A percentile compares a stretch with the other conserved stretches of the same genome.
phyloP scores from a whole-genome alignment of 2,113 vertebrate species.

The Ondatra zibethicus region DNA sequence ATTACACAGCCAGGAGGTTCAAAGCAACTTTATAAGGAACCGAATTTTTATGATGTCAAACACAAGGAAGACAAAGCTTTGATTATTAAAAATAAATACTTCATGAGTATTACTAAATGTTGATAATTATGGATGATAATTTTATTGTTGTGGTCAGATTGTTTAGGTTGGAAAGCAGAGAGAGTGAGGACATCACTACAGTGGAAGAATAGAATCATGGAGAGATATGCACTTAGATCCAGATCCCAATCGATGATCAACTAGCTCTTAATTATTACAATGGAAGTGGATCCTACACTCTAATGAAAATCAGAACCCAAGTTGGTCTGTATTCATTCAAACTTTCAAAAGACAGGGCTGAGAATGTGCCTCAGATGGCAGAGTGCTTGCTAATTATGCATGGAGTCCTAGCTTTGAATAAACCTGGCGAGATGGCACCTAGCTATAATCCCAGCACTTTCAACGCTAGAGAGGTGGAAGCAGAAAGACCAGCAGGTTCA shows the following conservation, averaged over 20 bases:
- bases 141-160: background rate
- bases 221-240: background rate
- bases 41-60: background rate
- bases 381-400: too few species aligned
- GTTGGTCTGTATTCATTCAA: background rate
- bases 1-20: background rate
- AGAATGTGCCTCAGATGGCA: too few species aligned
- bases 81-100: background rate
- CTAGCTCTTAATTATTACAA: background rate
- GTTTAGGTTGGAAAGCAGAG: background rate
- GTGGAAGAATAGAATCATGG: background rate
- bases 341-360: background rate
- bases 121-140: background rate
- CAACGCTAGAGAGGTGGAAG: too few species aligned
- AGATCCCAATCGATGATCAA: background rate
- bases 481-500: background rate
- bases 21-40: background rate
- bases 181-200: accelerated
- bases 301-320: background rate
- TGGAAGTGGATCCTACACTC: background rate
- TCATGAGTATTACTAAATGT: background rate
- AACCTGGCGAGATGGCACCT: background rate
- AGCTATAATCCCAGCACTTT: background rate
- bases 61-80: background rate
- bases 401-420: background rate